These are phyloP conservation scores for Trematomus loennbergii DNA, from an alignment of 2,113 vertebrate genomes.

Conservation along the genomic window DNA sequence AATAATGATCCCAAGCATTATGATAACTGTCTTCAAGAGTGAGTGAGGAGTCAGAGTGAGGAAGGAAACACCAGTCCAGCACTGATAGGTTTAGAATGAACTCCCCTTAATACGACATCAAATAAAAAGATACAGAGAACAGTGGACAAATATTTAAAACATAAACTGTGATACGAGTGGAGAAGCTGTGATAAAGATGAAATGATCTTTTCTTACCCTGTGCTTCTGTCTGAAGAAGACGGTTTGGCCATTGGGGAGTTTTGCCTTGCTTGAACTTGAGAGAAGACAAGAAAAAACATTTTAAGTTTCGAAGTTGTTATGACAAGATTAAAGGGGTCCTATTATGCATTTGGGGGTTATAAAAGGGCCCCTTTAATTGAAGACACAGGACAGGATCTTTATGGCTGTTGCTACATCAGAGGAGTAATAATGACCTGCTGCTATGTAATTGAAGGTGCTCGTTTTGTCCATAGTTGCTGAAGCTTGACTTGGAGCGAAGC, in stretches of 20 bases:
- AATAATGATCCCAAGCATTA: too few species aligned
- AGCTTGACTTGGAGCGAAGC: slow-evolving; percentile 49
- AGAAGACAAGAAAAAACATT: background rate
- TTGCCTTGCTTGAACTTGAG: slow-evolving; percentile 76
- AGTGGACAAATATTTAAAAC: background rate
- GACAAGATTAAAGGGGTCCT: background rate
- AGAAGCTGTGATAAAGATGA: background rate
- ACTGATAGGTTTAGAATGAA: too few species aligned
- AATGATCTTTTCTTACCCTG: slow-evolving; percentile 71
- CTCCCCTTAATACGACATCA: too few species aligned
- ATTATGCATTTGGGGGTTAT: too few species aligned
- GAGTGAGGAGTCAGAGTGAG: too few species aligned
- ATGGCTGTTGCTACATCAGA: background rate
- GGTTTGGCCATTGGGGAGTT: slow-evolving; percentile 75
- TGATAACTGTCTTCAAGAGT: too few species aligned
- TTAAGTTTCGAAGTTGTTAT: background rate
- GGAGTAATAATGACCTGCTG: slow-evolving; percentile 57
- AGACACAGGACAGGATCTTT: background rate
- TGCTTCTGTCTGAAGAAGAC: slow-evolving; percentile 75
- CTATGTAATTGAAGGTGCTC: slow-evolving; percentile 45
- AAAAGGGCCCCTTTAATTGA: too few species aligned
- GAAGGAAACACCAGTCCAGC: too few species aligned
- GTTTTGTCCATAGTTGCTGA: slow-evolving; percentile 63
- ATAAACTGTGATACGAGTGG: background rate
- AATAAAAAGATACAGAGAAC: background rate